Conservation (phyloP, 2,888 invertebrate species). For the Thymelicus acteon region DNA sequence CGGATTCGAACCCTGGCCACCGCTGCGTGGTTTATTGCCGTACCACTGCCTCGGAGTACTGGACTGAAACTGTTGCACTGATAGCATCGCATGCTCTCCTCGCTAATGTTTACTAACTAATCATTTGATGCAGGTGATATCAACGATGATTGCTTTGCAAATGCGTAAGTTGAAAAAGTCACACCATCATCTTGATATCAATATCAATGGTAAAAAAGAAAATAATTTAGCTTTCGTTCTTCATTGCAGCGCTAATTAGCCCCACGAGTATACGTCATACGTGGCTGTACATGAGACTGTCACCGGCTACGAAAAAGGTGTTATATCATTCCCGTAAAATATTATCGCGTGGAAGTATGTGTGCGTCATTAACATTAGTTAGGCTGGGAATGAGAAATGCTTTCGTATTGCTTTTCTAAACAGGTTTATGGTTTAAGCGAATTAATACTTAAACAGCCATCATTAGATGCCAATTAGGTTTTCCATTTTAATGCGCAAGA, state of each 20-base stretch:
- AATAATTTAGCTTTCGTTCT: background rate
- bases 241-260: conserved; percentile 4
- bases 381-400: conserved; percentile 19
- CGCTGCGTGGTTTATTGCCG: conserved; percentile 51
- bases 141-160: no score
- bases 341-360: conserved; percentile 18
- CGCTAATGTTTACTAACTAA: conserved; percentile 7
- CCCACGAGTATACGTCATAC: background rate
- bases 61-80: conserved; percentile 7
- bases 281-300: conserved; percentile 2
- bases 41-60: conserved; percentile 7
- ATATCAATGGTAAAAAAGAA: background rate
- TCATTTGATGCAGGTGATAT: background rate
- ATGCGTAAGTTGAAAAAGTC: no score
- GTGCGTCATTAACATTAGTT: conserved; percentile 19
- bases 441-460: conserved; percentile 9
- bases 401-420: conserved; percentile 16
- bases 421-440: conserved; percentile 1
- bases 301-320: conserved; percentile 2
- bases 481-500: background rate
- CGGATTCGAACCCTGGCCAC: conserved; percentile 57
- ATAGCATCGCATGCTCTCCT: conserved; percentile 18
- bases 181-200: no score
- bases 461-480: background rate
- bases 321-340: conserved; percentile 18